Conservation (phyloP, 2,797 vertebrate species). For the Spea hammondii region DNA sequence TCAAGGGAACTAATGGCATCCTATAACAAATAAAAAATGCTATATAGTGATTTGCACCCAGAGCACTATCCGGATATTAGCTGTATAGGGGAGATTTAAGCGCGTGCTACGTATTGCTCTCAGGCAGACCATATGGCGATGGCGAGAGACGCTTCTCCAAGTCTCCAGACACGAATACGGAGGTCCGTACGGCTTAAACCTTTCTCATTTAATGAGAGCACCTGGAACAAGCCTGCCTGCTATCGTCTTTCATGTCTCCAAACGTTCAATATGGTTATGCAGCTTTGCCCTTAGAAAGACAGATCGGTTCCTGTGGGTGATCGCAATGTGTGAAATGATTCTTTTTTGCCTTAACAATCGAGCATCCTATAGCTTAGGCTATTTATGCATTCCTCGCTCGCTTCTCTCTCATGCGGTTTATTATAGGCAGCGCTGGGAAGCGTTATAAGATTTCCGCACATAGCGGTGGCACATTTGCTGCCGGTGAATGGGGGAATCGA, state of each 20-base stretch:
- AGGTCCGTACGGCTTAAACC: slow-evolving; percentile 44
- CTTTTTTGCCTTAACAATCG: slow-evolving; percentile 51
- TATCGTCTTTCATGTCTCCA: slow-evolving; percentile 55
- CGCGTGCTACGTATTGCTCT: neutral
- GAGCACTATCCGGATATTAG: slow-evolving; percentile 15
- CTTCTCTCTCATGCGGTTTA: slow-evolving; percentile 42
- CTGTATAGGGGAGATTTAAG: slow-evolving; percentile 11
- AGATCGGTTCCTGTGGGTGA: slow-evolving; percentile 59
- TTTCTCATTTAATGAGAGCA: slow-evolving; percentile 50
- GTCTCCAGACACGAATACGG: slow-evolving; percentile 43
- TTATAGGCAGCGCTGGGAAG: slow-evolving; percentile 28
- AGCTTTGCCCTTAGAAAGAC: slow-evolving; percentile 59
- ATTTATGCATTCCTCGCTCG: slow-evolving; percentile 48
- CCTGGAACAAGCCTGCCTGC: slow-evolving; percentile 46
- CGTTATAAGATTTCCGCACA: slow-evolving; percentile 21
- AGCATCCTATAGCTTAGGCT: slow-evolving; percentile 47
- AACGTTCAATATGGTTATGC: slow-evolving; percentile 59
- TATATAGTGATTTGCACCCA: neutral
- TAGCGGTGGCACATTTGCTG: slow-evolving; percentile 32
- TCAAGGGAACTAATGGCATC: no score
- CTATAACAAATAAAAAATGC: no score
- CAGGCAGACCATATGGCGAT: slow-evolving; percentile 37
- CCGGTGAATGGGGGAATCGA: no score
- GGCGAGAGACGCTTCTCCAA: slow-evolving; percentile 34
- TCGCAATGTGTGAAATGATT: slow-evolving; percentile 60